These are phyloP conservation scores for Microtus ochrogaster DNA, from an alignment of 2,113 vertebrate species.

Conservation along the genomic window DNA sequence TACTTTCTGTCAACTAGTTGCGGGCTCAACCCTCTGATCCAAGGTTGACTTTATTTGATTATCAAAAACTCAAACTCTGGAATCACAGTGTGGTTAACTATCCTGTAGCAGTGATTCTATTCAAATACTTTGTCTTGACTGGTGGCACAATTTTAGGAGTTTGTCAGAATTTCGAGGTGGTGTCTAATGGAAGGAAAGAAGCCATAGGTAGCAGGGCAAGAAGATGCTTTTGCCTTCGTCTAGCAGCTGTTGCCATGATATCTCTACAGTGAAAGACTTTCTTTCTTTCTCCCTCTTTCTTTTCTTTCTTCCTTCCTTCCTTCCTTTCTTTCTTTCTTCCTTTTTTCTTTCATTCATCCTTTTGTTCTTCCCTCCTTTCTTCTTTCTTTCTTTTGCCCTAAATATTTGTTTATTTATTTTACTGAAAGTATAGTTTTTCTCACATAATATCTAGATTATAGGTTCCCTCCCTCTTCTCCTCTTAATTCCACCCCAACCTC, in stretches of 20 bases:
- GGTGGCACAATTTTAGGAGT: not conserved
- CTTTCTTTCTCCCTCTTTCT: fast-evolving
- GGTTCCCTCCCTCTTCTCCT: not conserved
- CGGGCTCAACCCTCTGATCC: not conserved
- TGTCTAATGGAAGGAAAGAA: not conserved
- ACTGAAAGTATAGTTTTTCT: not conserved
- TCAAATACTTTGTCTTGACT: too few species aligned
- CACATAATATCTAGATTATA: not conserved
- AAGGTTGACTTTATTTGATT: not conserved
- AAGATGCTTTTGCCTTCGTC: too few species aligned
- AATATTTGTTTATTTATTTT: not conserved
- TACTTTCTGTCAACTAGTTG: not conserved
- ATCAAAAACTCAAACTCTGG: not conserved
- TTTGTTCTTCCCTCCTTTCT: too few species aligned
- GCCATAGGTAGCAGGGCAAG: too few species aligned
- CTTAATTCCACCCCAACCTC: not conserved
- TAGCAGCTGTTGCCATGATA: not conserved
- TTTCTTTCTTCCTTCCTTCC: too few species aligned
- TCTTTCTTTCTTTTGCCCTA: not conserved
- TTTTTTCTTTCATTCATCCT: too few species aligned
- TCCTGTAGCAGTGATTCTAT: not conserved
- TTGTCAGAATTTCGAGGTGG: not conserved
- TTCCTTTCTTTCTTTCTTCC: too few species aligned
- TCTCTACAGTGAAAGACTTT: not conserved
- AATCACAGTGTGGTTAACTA: not conserved